Evolutionary conservation across 2,888 invertebrate genomes (phyloP).

Genomic region (Lepidocyrtoides sp.): DNA sequence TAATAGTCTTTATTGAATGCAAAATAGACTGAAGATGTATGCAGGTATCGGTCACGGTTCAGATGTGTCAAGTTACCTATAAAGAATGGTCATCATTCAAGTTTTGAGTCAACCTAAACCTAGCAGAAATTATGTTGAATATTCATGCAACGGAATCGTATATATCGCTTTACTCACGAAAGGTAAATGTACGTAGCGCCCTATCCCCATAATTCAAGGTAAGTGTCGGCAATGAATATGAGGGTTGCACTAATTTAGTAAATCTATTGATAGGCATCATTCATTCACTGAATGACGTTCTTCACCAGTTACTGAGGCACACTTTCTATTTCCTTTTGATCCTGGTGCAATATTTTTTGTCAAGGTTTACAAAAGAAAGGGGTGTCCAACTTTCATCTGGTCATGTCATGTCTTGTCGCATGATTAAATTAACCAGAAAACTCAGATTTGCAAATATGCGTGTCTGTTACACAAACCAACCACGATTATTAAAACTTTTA

Average conservation of each 20-base stretch:
- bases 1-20: constrained; percentile 92
- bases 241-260: constrained; percentile 25
- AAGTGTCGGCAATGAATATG: constrained; percentile 41
- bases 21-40: background rate
- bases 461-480: background rate
- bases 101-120: background rate
- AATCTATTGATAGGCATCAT: constrained; percentile 16
- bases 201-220: constrained; percentile 14
- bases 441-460: background rate
- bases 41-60: background rate
- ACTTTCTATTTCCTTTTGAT: too few species aligned
- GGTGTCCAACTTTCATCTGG: background rate
- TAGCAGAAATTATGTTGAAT: background rate
- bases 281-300: background rate
- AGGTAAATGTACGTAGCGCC: background rate
- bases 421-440: background rate
- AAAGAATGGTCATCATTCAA: background rate
- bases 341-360: too few species aligned
- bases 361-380: too few species aligned
- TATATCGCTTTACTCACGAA: constrained; percentile 6
- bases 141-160: background rate
- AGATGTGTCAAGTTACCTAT: background rate
- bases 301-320: background rate
- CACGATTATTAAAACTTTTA: too few species aligned
- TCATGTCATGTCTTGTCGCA: background rate